Evolutionary conservation across 2,888 invertebrate species (phyloP).

Genomic region (Tachina lurida): DNA sequence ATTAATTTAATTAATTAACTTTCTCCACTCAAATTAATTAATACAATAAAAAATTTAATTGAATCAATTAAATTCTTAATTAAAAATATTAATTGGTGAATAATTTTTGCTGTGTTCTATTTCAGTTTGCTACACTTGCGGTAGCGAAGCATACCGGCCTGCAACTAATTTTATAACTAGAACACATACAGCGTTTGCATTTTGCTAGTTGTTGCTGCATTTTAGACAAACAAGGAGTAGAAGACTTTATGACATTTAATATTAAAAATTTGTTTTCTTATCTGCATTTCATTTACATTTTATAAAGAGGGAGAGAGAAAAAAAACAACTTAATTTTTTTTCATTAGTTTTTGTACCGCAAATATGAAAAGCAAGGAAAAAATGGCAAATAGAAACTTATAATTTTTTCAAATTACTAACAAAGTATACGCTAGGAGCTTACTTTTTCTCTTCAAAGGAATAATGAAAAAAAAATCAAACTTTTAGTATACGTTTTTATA

Average conservation of each 20-base stretch:
- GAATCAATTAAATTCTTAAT: no score
- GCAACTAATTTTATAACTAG: background rate
- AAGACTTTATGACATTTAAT: slow-evolving; percentile 62
- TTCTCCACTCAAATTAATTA: no score
- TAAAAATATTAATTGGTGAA: no score
- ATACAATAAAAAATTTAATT: no score
- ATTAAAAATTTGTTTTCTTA: slow-evolving; percentile 67
- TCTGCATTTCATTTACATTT: slow-evolving; percentile 66
- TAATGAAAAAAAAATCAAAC: background rate
- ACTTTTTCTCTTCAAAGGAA: slow-evolving; percentile 7
- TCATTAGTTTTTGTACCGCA: slow-evolving; percentile 24
- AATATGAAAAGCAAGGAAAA: slow-evolving; percentile 22
- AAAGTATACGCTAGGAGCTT: background rate
- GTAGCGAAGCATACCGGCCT: background rate
- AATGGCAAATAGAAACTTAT: slow-evolving; percentile 9
- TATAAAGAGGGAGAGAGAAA: slow-evolving; percentile 16
- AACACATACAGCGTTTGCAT: slow-evolving; percentile 42
- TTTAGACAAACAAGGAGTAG: slow-evolving; percentile 32
- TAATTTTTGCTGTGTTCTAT: no score
- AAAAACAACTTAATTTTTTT: slow-evolving; percentile 6
- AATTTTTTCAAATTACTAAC: slow-evolving; percentile 42
- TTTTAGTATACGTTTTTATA: slow-evolving; percentile 16
- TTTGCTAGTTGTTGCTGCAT: slow-evolving; percentile 16
- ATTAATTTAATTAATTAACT: no score
- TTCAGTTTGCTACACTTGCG: background rate